Conservation (phyloP, 2,113 vertebrate genomes). For the Neopipo cinnamomea region DNA sequence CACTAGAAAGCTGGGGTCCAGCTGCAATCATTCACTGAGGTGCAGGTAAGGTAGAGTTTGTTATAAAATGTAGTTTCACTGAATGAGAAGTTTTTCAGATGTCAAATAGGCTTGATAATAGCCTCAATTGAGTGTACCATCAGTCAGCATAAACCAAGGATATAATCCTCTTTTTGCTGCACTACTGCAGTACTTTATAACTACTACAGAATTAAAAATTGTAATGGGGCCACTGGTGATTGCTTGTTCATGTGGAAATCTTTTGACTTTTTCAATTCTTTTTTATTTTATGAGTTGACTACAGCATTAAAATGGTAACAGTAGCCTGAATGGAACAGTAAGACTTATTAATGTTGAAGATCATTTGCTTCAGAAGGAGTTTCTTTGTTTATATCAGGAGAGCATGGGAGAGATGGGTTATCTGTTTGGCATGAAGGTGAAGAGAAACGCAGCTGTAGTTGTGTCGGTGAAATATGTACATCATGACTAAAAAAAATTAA, state of each 20-base stretch:
- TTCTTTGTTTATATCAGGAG: neutral
- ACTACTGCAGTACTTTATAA: neutral
- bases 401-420: neutral
- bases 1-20: neutral
- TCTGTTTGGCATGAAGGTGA: neutral
- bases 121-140: neutral
- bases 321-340: neutral
- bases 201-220: neutral
- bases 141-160: neutral
- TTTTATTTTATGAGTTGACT: neutral
- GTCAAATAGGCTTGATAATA: neutral
- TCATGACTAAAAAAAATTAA: neutral
- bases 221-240: neutral
- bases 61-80: neutral
- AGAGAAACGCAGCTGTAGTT: neutral
- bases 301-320: neutral
- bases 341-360: neutral
- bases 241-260: neutral
- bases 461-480: neutral
- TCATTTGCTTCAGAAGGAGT: neutral
- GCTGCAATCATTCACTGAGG: neutral
- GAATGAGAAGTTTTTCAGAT: neutral
- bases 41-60: conserved; percentile 58
- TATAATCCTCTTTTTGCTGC: neutral
- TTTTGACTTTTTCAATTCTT: neutral